Percentiles rank a stretch among this genome's conserved stretches.
phyloP scores from a whole-genome alignment of 2,888 invertebrate genomes.

The Mesochorus sp. region DNA sequence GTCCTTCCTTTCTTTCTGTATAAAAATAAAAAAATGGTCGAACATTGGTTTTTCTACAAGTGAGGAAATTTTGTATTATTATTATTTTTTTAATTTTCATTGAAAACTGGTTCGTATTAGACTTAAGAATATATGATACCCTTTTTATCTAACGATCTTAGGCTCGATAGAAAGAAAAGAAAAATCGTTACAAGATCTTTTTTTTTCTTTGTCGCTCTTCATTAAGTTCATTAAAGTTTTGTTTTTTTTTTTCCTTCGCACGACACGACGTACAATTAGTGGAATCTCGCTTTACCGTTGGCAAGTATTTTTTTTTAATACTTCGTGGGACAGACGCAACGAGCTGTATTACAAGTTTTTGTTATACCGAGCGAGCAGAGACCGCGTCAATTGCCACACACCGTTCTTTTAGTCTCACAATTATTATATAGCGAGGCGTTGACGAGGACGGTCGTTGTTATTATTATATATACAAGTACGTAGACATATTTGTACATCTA shows the following conservation, averaged over 20 bases:
- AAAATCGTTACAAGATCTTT: neutral
- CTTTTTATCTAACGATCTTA: neutral
- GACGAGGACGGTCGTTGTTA: slow-evolving; percentile 28
- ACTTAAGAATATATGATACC: neutral
- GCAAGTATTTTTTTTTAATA: slow-evolving; percentile 29
- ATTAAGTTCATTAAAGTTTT: slow-evolving; percentile 29
- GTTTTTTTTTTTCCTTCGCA: slow-evolving; percentile 1
- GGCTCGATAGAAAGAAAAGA: neutral
- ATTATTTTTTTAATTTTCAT: neutral
- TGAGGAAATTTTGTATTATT: too few relatives aligned
- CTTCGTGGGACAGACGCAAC: slow-evolving; percentile 51
- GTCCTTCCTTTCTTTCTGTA: too few relatives aligned
- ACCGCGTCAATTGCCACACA: slow-evolving; percentile 53
- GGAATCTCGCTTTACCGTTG: slow-evolving; percentile 57
- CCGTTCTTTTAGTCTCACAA: slow-evolving; percentile 58
- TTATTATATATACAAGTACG: slow-evolving; percentile 9
- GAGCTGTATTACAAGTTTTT: slow-evolving; percentile 31
- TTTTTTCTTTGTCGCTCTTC: slow-evolving; percentile 16
- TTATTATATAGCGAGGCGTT: slow-evolving; percentile 43
- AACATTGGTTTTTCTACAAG: too few relatives aligned
- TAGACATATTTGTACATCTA: neutral
- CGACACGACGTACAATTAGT: slow-evolving; percentile 47
- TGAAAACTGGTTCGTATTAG: neutral
- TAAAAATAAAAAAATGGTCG: too few relatives aligned
- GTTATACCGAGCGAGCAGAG: slow-evolving; percentile 18